Evolutionary conservation across 2,888 invertebrate genomes (phyloP), one percentile per base, ranked within the genome.

Genomic region (Melipona bicolor): DNA sequence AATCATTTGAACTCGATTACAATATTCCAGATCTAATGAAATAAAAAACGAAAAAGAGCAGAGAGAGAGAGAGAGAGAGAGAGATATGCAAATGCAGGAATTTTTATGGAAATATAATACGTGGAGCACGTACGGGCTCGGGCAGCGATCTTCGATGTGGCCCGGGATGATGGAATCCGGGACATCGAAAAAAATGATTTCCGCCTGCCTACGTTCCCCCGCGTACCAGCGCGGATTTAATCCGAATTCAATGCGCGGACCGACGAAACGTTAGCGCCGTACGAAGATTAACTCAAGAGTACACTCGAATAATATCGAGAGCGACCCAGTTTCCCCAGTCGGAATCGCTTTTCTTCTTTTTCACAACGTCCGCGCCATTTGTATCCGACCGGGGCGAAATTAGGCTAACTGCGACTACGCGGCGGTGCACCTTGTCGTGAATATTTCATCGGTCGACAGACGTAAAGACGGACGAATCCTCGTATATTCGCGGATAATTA

Each of bases 401-500:
- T 71, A 71, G 24, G 49, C 54, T 61, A 67, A n/a, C 52, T 32
- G 21, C 64, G 27, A 59, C 50, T 9, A 43, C 36, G 3, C 6
- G 73, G 27, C 17, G 15, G 43, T n/a, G 21, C 27, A 13, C 27
- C 64, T 21, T 49, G 52, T 68, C 49, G 54, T 61, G 56, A 61
- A 56, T 80, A 73, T 84, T 84, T 79, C 84, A 50, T 62, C 36
- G 19, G 64, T 32, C 27, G 62, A 73, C 70, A 17, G 15, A 56
- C 32, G n/a, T 64, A 75, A 71, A 77, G 74, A 74, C 52, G 77
- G 74, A 74, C 59, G 67, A 75, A 77, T 75, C 71, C 67, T 77
- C 59, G 74, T 81, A 64, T 78, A 80, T 80, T 70, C 77, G 56
- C 56, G 61, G 69, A 68, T 76, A 84, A 85, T 84, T 85, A 85